Evolutionary conservation across 2,113 vertebrate species (phyloP).

Genomic region (Podarcis cretensis): DNA sequence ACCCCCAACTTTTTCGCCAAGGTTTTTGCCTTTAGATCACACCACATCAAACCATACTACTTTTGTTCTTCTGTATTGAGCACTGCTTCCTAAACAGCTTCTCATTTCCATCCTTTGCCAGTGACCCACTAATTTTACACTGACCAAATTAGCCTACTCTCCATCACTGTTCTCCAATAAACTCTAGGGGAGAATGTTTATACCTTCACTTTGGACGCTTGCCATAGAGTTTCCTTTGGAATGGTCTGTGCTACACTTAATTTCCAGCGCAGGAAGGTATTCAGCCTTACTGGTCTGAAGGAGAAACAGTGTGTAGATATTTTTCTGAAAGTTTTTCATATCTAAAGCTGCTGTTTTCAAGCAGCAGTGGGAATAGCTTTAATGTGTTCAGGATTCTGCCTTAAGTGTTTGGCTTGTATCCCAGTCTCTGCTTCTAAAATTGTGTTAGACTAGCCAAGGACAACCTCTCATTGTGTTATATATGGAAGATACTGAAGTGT

Average conservation of each 20-base stretch:
- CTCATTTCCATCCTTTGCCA: not conserved
- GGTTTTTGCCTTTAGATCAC: not conserved
- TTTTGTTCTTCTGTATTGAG: not conserved
- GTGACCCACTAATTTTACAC: not conserved
- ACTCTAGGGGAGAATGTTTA: not conserved
- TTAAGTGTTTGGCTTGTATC: slow-evolving; percentile 61
- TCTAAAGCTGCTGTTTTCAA: slow-evolving; percentile 49
- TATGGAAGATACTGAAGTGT: slow-evolving; percentile 35
- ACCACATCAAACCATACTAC: not conserved
- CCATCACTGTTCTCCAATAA: not conserved
- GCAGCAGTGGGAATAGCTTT: slow-evolving; percentile 52
- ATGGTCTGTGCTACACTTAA: not conserved
- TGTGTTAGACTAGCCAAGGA: slow-evolving; percentile 44
- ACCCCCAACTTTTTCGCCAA: not conserved
- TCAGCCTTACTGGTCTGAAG: not conserved
- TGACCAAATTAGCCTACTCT: not conserved
- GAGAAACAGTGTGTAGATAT: slow-evolving; percentile 19
- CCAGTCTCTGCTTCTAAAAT: slow-evolving; percentile 42
- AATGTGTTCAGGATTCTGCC: slow-evolving; percentile 54
- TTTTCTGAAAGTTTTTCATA: slow-evolving; percentile 36
- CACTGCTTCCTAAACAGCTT: not conserved
- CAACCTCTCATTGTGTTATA: slow-evolving; percentile 24
- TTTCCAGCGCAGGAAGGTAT: not conserved
- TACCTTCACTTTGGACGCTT: not conserved
- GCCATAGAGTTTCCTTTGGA: not conserved